Base-by-base conservation (phyloP, 2,797 vertebrate species). In the Oceanodroma leucorhoa region DNA sequence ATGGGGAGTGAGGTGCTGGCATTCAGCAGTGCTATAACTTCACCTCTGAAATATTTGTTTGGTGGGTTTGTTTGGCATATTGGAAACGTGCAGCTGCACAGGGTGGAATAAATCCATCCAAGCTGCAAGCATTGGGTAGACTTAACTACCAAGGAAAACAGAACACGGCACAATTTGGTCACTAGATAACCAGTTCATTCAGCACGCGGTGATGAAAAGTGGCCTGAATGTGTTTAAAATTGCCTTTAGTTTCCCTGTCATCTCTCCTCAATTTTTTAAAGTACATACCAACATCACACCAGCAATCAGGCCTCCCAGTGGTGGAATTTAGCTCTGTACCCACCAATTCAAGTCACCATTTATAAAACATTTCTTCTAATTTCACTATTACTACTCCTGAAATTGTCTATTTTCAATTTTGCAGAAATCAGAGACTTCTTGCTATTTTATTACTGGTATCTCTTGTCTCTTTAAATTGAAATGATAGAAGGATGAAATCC, bases 41-140 rank as follows among this genome's bases (percentile, higher is more conserved):
- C 48, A n/a, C 22, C 13, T 60, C 53, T 89, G 58, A 62, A 82
- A 51, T 84, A 75, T 36, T 78, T 62, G 27, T 41, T 57, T 41
- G 14, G 5, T 14, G 15, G 26, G 15, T 34, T 45, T 66, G 1
- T 71, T 89, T 66, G 9, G 26, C 1, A 3, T 76, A 77, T 14
- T 41, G 24, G 43, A 91, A 92, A 73, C 0, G 0, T 3, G 3
- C 10, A 6, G 4, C 26, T 51, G 36, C 12, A 34, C 12, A 34
- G 41, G 10, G 43, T 64, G 22, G n/a, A 82, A 71, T 50, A 66
- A 76, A 87, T 81, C 34, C 32, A 82, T 4, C 23, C 34, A 66
- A 83, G 26, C 21, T 78, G 23, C 30, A 71, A 61, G 13, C 9
- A 32, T 32, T 2, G 3, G 10, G 30, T 16, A 69, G 30, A 84